Conservation (phyloP, 2,888 invertebrate genomes). For the Drosophila vallismaia region DNA sequence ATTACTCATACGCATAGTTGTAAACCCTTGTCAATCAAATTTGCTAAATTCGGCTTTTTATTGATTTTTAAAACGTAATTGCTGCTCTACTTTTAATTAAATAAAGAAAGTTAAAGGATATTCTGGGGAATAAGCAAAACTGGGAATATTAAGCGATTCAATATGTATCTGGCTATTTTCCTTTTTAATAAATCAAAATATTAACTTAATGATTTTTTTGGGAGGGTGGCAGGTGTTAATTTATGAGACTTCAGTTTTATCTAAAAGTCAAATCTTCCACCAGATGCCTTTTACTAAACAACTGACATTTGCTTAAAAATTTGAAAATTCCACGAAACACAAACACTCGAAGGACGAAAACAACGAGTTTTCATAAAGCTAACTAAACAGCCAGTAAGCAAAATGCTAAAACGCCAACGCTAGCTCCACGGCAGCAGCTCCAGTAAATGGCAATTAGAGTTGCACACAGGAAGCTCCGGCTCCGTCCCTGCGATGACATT, state of each 20-base stretch:
- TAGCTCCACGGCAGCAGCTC: neutral
- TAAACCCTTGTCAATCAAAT: too few relatives aligned
- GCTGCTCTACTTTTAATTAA: too few relatives aligned
- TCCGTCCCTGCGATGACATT: conserved; percentile 55
- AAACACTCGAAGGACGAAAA: conserved; percentile 29
- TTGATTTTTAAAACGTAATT: too few relatives aligned
- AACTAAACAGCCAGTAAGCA: conserved; percentile 23
- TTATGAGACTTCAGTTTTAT: neutral
- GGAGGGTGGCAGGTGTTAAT: neutral
- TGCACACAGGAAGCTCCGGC: conserved; percentile 22
- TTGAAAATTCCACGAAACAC: conserved; percentile 20
- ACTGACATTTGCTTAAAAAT: conserved; percentile 31
- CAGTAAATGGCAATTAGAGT: conserved; percentile 39
- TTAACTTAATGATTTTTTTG: neutral
- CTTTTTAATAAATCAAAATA: neutral
- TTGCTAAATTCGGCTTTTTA: too few relatives aligned
- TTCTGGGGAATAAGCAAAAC: too few relatives aligned
- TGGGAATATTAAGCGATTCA: too few relatives aligned
- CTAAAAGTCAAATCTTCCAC: neutral
- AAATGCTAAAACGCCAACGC: conserved; percentile 30
- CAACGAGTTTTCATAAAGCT: conserved; percentile 9
- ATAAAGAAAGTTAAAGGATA: too few relatives aligned
- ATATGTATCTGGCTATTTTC: neutral
- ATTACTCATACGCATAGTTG: too few relatives aligned
- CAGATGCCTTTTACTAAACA: conserved; percentile 20